Conservation (phyloP, 2,888 invertebrate genomes). For the Drosophila formosana region DNA sequence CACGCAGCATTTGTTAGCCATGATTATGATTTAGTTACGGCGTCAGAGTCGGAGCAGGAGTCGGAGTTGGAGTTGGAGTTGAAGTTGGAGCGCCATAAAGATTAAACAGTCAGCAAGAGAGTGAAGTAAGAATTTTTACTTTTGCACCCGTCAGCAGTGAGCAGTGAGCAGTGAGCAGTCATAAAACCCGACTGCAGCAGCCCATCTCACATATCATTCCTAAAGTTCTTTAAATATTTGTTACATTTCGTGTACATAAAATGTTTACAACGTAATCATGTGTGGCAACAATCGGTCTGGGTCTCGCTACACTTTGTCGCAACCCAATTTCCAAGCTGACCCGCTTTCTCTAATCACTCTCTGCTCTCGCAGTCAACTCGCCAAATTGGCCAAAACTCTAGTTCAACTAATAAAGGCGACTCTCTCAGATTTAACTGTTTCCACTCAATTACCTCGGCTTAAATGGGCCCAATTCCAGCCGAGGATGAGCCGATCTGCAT, state of each 20-base stretch:
- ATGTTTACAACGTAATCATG: conserved; percentile 71
- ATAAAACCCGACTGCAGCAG: conserved; percentile 56
- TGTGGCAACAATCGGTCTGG: conserved; percentile 54
- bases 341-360: conserved; percentile 16
- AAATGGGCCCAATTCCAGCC: conserved; percentile 24
- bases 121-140: conserved; percentile 62
- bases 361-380: conserved; percentile 1
- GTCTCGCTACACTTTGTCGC: conserved; percentile 6
- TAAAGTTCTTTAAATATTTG: conserved; percentile 78
- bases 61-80: conserved; percentile 6
- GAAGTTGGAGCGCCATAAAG: conserved; percentile 64
- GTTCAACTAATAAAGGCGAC: conserved; percentile 28
- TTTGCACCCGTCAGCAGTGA: conserved; percentile 50
- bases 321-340: conserved; percentile 17
- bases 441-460: conserved; percentile 61
- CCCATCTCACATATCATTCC: conserved; percentile 66
- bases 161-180: conserved; percentile 20
- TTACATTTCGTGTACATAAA: conserved; percentile 56
- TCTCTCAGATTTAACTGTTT: conserved; percentile 44
- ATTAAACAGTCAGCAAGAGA: conserved; percentile 50
- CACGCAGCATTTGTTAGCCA: conserved; percentile 70
- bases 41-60: not conserved
- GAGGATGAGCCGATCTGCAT: conserved; percentile 35
- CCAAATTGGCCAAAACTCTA: conserved; percentile 26
- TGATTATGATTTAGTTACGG: conserved; percentile 74